Evolutionary conservation across 2,888 invertebrate species (phyloP), one percentile per base, ranked within the genome.

Genomic region (Germaria angustata): DNA sequence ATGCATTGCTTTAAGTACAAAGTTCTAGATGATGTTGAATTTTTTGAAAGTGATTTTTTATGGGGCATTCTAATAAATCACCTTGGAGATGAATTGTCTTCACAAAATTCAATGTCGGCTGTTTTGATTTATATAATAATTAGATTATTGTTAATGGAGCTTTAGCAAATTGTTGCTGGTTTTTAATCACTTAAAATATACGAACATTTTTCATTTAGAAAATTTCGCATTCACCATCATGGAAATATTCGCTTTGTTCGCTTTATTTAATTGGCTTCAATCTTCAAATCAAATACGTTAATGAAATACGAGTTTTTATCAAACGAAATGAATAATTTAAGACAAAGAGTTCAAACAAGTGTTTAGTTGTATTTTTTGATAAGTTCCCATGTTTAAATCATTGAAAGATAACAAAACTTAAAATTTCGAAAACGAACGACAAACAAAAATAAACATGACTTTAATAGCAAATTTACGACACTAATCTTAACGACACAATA

Each of bases 391-490:
- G 65, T 41, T 61, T 71, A 24, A 59, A 41, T 66, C 57, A 51
- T 49, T 34, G 4, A 13, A 66, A 61, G 22, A 22, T 8, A 75
- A 44, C 7, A 2, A 65, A 68, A 46, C 46, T 3, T 41, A 69
- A 55, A 44, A 55, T 1, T 22, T 28, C 44, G 22, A 59, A 72
- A 72, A 32, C 39, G 69, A 78, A 24, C 36, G 28, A 55, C 66
- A 81, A 69, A 34, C 46, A 63, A 78, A 69, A 46, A 51, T 39
- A 59, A 79, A 75, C 82, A 82, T 78, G 78, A 65, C 69, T 78
- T 71, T 78, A 71, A 79, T 69, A 82, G 53, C 78, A 75, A 79
- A 75, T 79, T 82, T 82, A 79, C 78, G 78, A 75, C 81, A 81
- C 69, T 78, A 81, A 78, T 81, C 81, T 69, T 69, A 75, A 51